Evolutionary conservation across 1,140 invertebrate genomes (phyloP).

Genomic region (Magallana angulata): DNA sequence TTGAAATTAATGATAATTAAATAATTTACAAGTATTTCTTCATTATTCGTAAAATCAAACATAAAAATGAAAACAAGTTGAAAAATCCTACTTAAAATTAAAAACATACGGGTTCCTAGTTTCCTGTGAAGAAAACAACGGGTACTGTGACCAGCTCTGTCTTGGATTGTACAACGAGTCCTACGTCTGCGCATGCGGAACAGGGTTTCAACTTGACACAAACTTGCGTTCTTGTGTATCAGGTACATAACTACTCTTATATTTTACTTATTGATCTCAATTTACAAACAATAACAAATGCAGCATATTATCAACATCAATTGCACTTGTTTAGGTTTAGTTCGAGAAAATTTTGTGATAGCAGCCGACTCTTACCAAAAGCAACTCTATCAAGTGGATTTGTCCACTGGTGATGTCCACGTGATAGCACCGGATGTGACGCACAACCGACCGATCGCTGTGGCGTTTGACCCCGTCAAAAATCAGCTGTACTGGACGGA

Average conservation of each 20-base stretch:
- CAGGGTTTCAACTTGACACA: conserved; percentile 89
- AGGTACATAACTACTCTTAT: conserved; percentile 79
- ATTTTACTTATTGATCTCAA: too few species aligned
- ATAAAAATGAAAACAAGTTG: too few species aligned
- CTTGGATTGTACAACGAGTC: conserved; percentile 85
- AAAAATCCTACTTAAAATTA: background rate
- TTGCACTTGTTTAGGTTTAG: conserved; percentile 28
- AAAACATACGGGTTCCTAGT: conserved; percentile 72
- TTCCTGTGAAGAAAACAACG: conserved; percentile 93
- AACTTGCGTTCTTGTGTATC: conserved; percentile 87
- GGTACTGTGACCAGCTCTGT: conserved; percentile 96
- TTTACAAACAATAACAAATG: too few species aligned
- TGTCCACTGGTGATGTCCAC: conserved; percentile 50
- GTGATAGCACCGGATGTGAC: conserved; percentile 50
- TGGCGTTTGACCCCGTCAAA: conserved; percentile 61
- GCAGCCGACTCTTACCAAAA: conserved; percentile 69
- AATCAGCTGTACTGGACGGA: conserved; percentile 83
- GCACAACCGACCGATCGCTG: conserved; percentile 64
- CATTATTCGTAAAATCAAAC: too few species aligned
- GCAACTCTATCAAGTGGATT: conserved; percentile 66
- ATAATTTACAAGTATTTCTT: background rate
- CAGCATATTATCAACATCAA: too few species aligned
- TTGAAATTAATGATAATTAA: background rate
- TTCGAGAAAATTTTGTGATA: conserved; percentile 66
- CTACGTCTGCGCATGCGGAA: conserved; percentile 93